phyloP scores from a whole-genome alignment of 2,113 vertebrate species.

The Coryphaenoides rupestris region DNA sequence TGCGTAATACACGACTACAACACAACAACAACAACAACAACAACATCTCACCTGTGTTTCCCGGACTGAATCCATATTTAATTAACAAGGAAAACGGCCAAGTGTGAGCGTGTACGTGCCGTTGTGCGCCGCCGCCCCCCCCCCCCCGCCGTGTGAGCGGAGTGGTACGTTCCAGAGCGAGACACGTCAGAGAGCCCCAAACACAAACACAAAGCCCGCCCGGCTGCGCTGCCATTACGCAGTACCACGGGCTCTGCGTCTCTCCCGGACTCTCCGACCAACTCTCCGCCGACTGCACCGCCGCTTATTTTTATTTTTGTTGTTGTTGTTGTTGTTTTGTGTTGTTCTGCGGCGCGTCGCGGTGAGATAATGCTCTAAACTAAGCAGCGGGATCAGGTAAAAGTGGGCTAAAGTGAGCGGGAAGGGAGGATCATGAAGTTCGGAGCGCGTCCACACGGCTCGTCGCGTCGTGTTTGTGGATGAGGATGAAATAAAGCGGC shows the following conservation, averaged over 20 bases:
- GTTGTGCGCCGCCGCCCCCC: constrained; percentile 5
- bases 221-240: constrained; percentile 68
- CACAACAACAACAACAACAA: too few species aligned
- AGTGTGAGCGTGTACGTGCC: not conserved
- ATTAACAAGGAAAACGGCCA: not conserved
- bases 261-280: too few species aligned
- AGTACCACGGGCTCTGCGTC: too few species aligned
- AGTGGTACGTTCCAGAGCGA: constrained; percentile 69
- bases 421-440: constrained; percentile 74
- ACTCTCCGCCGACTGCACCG: too few species aligned
- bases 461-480: constrained; percentile 70
- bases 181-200: too few species aligned
- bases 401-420: too few species aligned
- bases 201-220: constrained; percentile 46
- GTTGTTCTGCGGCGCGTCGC: too few species aligned
- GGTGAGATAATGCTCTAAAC: too few species aligned
- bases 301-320: too few species aligned
- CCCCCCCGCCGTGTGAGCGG: not conserved
- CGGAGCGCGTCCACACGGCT: constrained; percentile 60
- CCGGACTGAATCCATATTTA: not conserved
- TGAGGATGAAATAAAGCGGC: constrained; percentile 65
- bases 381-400: too few species aligned
- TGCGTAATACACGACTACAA: rapidly evolving
- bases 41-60: not conserved
- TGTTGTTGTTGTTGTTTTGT: too few species aligned